A percentile compares a stretch with the other conserved stretches of the same genome.
phyloP scores from a whole-genome alignment of 2,797 vertebrate species.

The Helostoma temminkii region DNA sequence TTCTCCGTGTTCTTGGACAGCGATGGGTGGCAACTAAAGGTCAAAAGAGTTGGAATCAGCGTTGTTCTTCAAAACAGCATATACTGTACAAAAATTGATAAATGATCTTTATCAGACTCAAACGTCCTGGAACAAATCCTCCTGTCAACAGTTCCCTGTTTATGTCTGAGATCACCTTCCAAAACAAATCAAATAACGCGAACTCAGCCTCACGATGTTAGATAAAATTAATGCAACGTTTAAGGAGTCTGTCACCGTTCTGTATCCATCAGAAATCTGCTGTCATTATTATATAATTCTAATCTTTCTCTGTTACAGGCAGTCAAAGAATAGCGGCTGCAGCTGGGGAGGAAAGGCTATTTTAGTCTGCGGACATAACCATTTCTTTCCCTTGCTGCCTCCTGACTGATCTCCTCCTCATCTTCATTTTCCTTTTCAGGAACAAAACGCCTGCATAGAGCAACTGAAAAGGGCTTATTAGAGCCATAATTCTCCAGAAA shows the following conservation, averaged over 20 bases:
- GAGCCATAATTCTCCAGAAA: not conserved
- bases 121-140: conserved; percentile 37
- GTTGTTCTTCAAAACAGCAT: not conserved
- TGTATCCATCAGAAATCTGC: not conserved
- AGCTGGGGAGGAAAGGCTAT: conserved; percentile 59
- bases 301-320: conserved; percentile 39
- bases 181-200: conserved; percentile 6
- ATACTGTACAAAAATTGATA: not conserved
- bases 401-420: conserved; percentile 52
- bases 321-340: conserved; percentile 33
- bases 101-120: conserved; percentile 10
- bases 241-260: not conserved
- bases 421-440: conserved; percentile 36
- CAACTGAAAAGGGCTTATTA: conserved; percentile 28
- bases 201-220: not conserved
- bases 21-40: not conserved
- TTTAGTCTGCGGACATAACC: conserved; percentile 51
- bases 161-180: conserved; percentile 7
- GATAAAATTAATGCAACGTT: not conserved
- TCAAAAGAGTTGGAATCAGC: not conserved
- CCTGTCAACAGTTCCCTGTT: conserved; percentile 33
- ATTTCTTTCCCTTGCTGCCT: conserved; percentile 59
- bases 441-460: conserved; percentile 14
- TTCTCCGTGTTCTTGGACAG: not conserved
- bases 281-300: conserved; percentile 39